Evolutionary conservation across 2,113 vertebrate species (phyloP).

Genomic region (Corythornis vintsioides): DNA sequence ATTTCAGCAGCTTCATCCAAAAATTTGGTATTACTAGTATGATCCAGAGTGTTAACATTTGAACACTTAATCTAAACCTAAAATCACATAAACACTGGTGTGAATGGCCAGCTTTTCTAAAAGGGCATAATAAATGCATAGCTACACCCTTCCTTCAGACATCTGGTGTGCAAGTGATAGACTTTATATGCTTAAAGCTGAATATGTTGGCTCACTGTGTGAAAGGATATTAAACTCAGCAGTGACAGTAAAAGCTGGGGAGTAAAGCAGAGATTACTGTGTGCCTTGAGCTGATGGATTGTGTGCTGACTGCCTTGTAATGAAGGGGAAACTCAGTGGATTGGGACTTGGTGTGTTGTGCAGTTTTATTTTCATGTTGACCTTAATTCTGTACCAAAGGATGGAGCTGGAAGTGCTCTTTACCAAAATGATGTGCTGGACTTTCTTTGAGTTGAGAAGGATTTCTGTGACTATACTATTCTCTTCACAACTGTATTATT

Average conservation of each 20-base stretch:
- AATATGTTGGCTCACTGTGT: neutral
- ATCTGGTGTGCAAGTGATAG: neutral
- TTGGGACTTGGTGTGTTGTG: neutral
- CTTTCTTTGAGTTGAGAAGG: neutral
- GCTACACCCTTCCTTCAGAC: neutral
- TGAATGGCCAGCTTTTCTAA: neutral
- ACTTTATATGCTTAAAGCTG: neutral
- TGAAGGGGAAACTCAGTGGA: neutral
- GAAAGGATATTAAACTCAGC: neutral
- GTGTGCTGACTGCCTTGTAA: neutral
- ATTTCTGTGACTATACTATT: neutral
- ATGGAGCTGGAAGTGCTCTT: neutral
- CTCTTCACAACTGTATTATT: neutral
- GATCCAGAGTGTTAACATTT: neutral
- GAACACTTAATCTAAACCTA: neutral
- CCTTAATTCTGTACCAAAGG: neutral
- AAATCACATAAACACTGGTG: neutral
- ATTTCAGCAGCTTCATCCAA: neutral
- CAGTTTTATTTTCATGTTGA: neutral
- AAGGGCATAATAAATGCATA: neutral
- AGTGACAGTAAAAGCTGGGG: neutral
- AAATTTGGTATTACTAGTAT: neutral
- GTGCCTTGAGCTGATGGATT: neutral
- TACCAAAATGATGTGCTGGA: neutral
- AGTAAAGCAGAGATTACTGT: neutral